Conservation (phyloP, 2,797 vertebrate species). For the Chaunax sp. region DNA sequence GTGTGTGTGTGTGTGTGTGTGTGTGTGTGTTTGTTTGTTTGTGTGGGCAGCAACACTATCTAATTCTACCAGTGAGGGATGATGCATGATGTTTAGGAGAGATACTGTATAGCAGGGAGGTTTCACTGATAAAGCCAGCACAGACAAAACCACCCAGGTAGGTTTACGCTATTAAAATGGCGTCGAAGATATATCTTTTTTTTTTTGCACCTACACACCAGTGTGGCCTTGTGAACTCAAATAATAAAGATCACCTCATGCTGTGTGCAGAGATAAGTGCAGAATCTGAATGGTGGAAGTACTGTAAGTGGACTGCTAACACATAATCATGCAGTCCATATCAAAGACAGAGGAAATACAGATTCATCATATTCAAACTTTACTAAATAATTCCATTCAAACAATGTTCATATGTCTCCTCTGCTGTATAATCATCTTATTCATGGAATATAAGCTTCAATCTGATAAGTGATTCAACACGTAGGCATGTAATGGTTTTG, state of each 20-base stretch:
- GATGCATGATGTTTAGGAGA: slow-evolving; percentile 69
- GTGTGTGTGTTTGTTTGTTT: slow-evolving; percentile 43
- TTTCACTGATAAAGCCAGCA: slow-evolving; percentile 61
- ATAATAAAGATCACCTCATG: slow-evolving; percentile 23
- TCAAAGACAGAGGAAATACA: slow-evolving; percentile 13
- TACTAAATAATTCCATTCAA: slow-evolving; percentile 8
- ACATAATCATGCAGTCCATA: slow-evolving; percentile 5
- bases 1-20: slow-evolving; percentile 21
- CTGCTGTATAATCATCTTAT: slow-evolving; percentile 19
- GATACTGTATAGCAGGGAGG: slow-evolving; percentile 51
- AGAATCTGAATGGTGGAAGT: slow-evolving; percentile 23
- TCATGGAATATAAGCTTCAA: slow-evolving; percentile 15
- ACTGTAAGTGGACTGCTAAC: slow-evolving; percentile 1
- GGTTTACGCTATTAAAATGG: slow-evolving; percentile 55
- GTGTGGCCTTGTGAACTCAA: slow-evolving; percentile 23
- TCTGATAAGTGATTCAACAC: slow-evolving; percentile 14
- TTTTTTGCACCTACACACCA: slow-evolving; percentile 37
- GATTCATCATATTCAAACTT: slow-evolving; percentile 21
- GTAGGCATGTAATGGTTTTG: background rate
- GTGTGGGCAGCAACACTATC: slow-evolving; percentile 65
- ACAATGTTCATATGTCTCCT: background rate
- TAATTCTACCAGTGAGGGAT: slow-evolving; percentile 65
- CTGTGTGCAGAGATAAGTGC: slow-evolving; percentile 38
- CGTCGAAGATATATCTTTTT: slow-evolving; percentile 32
- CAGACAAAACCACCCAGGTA: slow-evolving; percentile 59